Base-by-base conservation (phyloP, 2,797 vertebrate species). In the Danionella dracula region DNA sequence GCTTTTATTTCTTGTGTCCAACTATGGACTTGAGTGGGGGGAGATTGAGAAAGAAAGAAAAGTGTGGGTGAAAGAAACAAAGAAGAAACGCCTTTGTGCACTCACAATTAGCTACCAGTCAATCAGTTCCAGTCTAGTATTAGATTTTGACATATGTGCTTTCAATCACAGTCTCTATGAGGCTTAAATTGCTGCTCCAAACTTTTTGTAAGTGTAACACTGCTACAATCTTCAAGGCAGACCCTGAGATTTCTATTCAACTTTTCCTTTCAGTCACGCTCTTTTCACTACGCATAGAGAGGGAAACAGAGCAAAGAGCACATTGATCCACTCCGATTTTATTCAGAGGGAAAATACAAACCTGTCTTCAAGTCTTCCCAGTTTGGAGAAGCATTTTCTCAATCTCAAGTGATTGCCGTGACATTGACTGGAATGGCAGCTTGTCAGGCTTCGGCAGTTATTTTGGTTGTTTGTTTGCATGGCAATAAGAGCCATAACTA, bases 1-100 rank as follows among this genome's bases (percentile, higher is more conserved):
- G 76, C 78, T 78, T 82, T 83, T 71, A 86, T 89, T 85, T 83
- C 72, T 81, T 85, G 76, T 74, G 69, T 82, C 74, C 73, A 73
- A 80, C 76, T 70, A 76, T 78, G 77, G 76, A 83, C 74, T 74
- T 71, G 71, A 72, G 79, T 75, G 10, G 58, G 63, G 69, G 61
- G 67, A 63, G 50, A 65, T 40, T 59, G 15, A 31, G 4, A 13
- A 38, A 41, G 55, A 55, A 75, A 57, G 68, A 11, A n/a, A 19
- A 55, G 64, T 61, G 48, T 31, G 50, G 6, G 32, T 6, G 7
- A n/a, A 16, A 56, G 35, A 59, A 72, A 66, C 66, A 13, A 61
- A 75, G 78, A 75, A 72, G 80, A 76, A 6, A 19, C 45, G 54
- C 65, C 83, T 73, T 80, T 73, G 68, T 77, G 59, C 76, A 8